Evolutionary conservation across 2,888 invertebrate genomes (phyloP), one percentile per base, ranked within the genome.

Genomic region (Glaucopsyche alexis): DNA sequence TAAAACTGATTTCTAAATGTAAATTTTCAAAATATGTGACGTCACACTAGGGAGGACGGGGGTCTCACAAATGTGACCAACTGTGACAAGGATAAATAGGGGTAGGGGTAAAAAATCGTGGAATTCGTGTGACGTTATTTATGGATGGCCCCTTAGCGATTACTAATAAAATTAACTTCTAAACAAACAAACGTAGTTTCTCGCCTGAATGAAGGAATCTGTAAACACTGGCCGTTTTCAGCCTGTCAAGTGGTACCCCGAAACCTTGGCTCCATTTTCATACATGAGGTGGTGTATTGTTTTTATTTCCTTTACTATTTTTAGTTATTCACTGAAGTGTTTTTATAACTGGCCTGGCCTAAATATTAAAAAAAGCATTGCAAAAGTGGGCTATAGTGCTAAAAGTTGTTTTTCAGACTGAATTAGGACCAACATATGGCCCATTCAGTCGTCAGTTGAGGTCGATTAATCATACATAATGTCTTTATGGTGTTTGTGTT

Each of bases 211-310:
- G 40, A 65, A 40, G 13, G 40, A 66, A 66, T 66, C 16, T 16
- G 66, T 66, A 66, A 45, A 47, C 45, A 45, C 42, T 19, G 29
- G 11, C n/a, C 8, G 65, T 72, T 29, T 29, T 71, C 60, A 50
- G 47, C 42, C 65, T 66, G 52, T 72, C 72, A 66, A 72, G 72
- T 66, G 66, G 65, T 52, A 72, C 66, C 65, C 72, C 65, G 14
- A 72, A 72, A 40, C 77, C 77, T 79, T 79, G 77, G 75, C 77
- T 76, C 67, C 74, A 74, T 76, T 78, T 72, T 74, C 74, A 74
- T 71, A 71, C 73, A 45, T 42, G 71, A 70, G 66, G 47, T 74
- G 42, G 73, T 72, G 72, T 78, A 74, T 77, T 74, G 74, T 64
- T 72, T 72, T 72, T 66, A 65, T 65, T 65, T 47, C 65, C 65